Evolutionary conservation across 2,113 vertebrate species (phyloP).

Genomic region (Arizona elegans): DNA sequence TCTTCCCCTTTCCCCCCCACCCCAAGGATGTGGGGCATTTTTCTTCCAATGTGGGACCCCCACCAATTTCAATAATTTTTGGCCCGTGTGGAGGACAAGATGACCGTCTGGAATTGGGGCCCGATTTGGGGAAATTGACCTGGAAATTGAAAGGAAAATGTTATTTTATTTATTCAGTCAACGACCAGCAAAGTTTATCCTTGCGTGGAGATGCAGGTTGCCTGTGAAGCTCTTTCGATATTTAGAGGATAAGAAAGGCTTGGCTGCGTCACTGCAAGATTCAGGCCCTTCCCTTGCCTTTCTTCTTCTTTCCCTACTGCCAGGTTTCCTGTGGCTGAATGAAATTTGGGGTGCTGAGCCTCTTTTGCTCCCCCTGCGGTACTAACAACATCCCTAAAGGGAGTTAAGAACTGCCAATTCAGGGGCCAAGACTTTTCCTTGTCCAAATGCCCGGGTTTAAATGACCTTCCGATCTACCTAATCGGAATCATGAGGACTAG

Average conservation of each 20-base stretch:
- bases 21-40: not conserved
- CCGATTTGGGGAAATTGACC: not conserved
- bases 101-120: not conserved
- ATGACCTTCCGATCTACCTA: not conserved
- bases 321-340: not conserved
- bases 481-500: not conserved
- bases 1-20: too few relatives aligned
- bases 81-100: not conserved
- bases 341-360: too few relatives aligned
- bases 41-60: not conserved
- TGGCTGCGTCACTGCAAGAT: not conserved
- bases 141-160: not conserved
- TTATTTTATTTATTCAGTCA: not conserved
- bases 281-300: not conserved
- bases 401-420: not conserved
- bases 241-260: not conserved
- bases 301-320: not conserved
- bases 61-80: not conserved
- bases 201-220: not conserved
- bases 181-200: not conserved
- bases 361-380: not conserved
- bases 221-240: not conserved
- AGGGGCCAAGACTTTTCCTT: not conserved
- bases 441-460: not conserved
- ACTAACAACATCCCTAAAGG: not conserved